Conservation (phyloP, 2,888 invertebrate genomes). For the Achlya flavicornis region DNA sequence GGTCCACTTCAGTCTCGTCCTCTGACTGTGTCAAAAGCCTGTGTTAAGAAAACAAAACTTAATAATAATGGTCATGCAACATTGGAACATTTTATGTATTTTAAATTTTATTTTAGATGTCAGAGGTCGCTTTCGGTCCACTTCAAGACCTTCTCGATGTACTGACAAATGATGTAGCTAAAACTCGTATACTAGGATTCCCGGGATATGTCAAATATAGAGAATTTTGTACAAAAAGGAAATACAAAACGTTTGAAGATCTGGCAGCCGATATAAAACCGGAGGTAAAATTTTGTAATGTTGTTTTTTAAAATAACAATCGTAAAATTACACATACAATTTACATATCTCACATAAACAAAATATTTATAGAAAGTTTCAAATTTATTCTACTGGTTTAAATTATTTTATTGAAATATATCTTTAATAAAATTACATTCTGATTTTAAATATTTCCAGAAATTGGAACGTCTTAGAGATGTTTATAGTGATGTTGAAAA, state of each 20-base stretch:
- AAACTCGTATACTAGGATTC: conserved; percentile 89
- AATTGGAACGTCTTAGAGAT: conserved; percentile 38
- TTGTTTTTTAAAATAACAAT: not conserved
- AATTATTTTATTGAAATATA: too few relatives aligned
- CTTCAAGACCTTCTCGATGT: conserved; percentile 35
- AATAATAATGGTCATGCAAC: not conserved
- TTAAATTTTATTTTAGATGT: conserved; percentile 33
- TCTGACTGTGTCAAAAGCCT: too few relatives aligned
- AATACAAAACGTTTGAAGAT: conserved; percentile 87
- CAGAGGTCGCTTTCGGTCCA: conserved; percentile 29
- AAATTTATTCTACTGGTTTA: not conserved
- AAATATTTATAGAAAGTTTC: too few relatives aligned
- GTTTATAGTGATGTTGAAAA: conserved; percentile 86
- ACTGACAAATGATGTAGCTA: conserved; percentile 36
- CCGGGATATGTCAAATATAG: conserved; percentile 92
- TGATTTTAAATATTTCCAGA: conserved; percentile 41
- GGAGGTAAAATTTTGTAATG: conserved; percentile 32
- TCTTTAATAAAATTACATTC: too few relatives aligned
- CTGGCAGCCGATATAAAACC: conserved; percentile 86
- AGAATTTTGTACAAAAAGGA: conserved; percentile 87
- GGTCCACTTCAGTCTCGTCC: too few relatives aligned
- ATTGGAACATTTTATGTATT: not conserved
- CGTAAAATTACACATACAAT: too few relatives aligned
- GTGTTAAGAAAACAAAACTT: too few relatives aligned
- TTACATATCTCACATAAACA: too few relatives aligned